A percentile compares a stretch with the other conserved stretches of the same genome.
Evolutionary conservation across 2,113 vertebrate species (phyloP).

Genomic region (Prunella fulvescens): DNA sequence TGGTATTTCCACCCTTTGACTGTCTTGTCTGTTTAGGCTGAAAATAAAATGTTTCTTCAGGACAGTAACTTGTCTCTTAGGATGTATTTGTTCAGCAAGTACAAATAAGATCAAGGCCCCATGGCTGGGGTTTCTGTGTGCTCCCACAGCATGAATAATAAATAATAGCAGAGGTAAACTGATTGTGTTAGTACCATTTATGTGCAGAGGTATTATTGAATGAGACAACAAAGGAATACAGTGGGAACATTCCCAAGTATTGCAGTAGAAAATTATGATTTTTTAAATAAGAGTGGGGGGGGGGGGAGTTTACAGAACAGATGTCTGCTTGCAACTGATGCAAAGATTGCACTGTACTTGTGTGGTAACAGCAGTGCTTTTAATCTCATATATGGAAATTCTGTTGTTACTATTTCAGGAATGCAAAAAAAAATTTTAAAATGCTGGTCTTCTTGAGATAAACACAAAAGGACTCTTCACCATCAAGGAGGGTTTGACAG

Average conservation of each 20-base stretch:
- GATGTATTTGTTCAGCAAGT: conserved; percentile 43
- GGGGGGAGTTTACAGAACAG: not conserved
- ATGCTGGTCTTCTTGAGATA: not conserved
- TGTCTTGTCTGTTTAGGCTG: not conserved
- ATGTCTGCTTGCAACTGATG: not conserved
- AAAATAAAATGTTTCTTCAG: conserved; percentile 24
- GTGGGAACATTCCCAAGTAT: not conserved
- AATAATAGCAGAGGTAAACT: conserved; percentile 45
- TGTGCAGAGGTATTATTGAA: not conserved
- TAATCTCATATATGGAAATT: conserved; percentile 1
- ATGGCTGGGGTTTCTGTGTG: not conserved
- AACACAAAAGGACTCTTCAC: not conserved
- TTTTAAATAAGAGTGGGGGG: not conserved
- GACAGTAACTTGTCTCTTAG: conserved; percentile 28
- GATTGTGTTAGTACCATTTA: conserved; percentile 4
- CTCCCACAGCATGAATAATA: conserved; percentile 50
- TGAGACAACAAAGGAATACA: conserved; percentile 6
- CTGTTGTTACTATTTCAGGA: not conserved
- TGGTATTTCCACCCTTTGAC: not conserved
- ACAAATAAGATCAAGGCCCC: conserved; percentile 51
- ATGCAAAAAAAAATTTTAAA: not conserved
- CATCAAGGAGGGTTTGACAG: not conserved
- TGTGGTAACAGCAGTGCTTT: not conserved
- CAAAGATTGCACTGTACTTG: not conserved
- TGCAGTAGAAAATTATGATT: not conserved